Conservation (phyloP, 2,888 invertebrate genomes). For the Hymenopus coronatus region DNA sequence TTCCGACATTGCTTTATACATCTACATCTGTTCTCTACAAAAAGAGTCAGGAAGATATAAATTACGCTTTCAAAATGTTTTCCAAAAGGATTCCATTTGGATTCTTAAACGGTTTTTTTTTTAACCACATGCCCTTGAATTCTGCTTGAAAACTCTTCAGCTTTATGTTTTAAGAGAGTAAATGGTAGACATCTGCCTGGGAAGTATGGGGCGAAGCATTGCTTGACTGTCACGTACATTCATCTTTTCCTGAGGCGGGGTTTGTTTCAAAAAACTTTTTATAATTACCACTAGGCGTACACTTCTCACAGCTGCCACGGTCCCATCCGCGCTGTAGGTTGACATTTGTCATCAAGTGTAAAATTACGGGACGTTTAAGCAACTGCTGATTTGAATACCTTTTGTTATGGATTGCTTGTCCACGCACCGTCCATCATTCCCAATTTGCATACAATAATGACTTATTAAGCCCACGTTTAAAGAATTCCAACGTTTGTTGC, state of each 20-base stretch:
- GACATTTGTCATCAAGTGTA: background rate
- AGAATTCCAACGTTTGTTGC: background rate
- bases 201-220: background rate
- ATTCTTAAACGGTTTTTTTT: too few relatives aligned
- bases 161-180: too few relatives aligned
- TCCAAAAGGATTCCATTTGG: too few relatives aligned
- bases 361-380: background rate
- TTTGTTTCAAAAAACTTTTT: background rate
- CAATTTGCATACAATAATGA: constrained; percentile 8
- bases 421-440: background rate
- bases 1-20: too few relatives aligned
- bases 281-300: background rate
- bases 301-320: background rate
- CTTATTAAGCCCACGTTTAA: background rate
- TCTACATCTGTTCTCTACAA: too few relatives aligned
- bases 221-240: background rate
- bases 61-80: too few relatives aligned
- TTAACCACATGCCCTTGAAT: too few relatives aligned
- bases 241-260: background rate
- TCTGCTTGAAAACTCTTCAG: too few relatives aligned
- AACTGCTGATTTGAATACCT: background rate
- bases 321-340: background rate
- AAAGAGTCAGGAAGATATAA: too few relatives aligned
- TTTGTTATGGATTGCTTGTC: background rate
- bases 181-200: background rate